Evolutionary conservation across 2,113 vertebrate species (phyloP).

Genomic region (Lipophrys pholis): DNA sequence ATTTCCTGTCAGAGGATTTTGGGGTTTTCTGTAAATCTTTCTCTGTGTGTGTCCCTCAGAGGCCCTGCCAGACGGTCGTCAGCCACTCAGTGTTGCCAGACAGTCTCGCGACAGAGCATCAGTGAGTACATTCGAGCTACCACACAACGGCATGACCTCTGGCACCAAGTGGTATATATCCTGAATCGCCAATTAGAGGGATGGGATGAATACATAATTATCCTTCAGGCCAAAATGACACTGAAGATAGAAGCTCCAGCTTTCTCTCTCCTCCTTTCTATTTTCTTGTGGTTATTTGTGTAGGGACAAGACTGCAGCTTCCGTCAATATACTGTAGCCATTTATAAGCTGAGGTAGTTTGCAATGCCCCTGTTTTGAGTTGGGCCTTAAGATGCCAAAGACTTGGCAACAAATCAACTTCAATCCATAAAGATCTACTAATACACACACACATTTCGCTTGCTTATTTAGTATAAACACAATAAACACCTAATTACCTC

Average conservation of each 20-base stretch:
- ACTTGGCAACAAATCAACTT: too few species aligned
- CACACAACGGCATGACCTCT: conserved; percentile 3
- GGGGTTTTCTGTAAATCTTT: conserved; percentile 2
- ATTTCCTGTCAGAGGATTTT: neutral
- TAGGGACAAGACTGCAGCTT: neutral
- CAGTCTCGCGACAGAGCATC: conserved; percentile 92
- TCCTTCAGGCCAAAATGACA: conserved; percentile 1
- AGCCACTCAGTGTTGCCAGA: conserved; percentile 90
- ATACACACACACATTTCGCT: neutral
- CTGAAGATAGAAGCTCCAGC: neutral
- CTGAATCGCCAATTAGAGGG: conserved; percentile 1
- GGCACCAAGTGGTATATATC: neutral
- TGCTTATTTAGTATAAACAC: neutral
- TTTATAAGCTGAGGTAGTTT: too few species aligned
- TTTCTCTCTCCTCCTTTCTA: too few species aligned
- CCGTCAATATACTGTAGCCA: neutral
- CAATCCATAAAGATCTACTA: neutral
- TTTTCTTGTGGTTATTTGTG: too few species aligned
- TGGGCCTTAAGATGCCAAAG: too few species aligned
- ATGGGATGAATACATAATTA: neutral
- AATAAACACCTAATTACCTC: neutral
- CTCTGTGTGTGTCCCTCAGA: conserved; percentile 71
- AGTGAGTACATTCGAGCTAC: conserved; percentile 84
- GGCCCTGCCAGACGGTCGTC: conserved; percentile 87
- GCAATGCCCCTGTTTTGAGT: too few species aligned